Conservation (phyloP, 2,113 vertebrate species). For the Toxostoma redivivum region DNA sequence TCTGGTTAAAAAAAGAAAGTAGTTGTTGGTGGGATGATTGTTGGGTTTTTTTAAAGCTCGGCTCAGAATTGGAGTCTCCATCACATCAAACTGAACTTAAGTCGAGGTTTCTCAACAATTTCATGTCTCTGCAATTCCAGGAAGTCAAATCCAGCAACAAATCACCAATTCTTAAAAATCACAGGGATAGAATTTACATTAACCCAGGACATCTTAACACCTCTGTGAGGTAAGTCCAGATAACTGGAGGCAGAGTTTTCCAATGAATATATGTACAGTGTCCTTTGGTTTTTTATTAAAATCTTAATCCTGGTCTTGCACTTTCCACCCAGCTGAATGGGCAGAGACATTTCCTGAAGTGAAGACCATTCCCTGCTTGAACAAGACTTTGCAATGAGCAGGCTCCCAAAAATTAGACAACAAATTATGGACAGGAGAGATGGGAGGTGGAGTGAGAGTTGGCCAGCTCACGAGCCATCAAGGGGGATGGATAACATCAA, state of each 20-base stretch:
- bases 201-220: background rate
- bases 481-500: background rate
- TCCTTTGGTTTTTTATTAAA: background rate
- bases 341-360: background rate
- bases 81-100: background rate
- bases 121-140: background rate
- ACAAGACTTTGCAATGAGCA: background rate
- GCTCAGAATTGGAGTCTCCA: background rate
- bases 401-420: background rate
- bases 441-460: background rate
- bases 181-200: background rate
- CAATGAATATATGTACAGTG: fast-evolving
- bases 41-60: background rate
- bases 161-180: background rate
- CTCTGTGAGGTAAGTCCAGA: background rate
- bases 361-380: background rate
- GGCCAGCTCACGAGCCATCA: background rate
- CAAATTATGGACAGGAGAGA: background rate
- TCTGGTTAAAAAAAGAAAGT: slow-evolving; percentile 50
- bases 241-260: background rate
- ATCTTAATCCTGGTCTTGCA: background rate
- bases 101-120: background rate
- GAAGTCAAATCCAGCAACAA: background rate
- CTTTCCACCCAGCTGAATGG: background rate
- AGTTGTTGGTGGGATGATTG: slow-evolving; percentile 15